phyloP scores from a whole-genome alignment of 2,113 vertebrate genomes.

The Urocolius indicus region DNA sequence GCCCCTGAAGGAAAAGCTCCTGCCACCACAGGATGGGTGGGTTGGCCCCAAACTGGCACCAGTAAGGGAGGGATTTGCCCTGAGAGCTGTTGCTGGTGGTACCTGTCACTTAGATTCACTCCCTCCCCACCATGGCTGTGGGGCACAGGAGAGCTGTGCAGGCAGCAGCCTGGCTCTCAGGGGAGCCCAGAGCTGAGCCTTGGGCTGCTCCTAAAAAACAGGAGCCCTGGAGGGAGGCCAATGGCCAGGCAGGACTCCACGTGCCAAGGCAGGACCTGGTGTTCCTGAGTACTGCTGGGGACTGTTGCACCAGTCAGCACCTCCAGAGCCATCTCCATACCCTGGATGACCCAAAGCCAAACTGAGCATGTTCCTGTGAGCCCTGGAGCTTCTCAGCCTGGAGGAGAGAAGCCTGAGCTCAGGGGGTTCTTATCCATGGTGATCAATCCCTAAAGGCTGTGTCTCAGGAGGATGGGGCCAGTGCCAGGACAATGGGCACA shows the following conservation, averaged over 20 bases:
- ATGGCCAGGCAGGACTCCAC: accelerated
- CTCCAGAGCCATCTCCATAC: not conserved
- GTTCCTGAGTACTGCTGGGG: not conserved
- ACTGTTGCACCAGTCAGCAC: accelerated
- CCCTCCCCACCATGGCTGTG: not conserved
- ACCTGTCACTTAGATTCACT: not conserved
- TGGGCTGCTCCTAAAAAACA: accelerated
- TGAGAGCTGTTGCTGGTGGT: not conserved
- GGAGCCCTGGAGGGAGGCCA: not conserved
- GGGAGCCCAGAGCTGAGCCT: accelerated
- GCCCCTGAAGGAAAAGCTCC: not conserved
- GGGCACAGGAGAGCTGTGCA: accelerated
- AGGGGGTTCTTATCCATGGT: too few species aligned
- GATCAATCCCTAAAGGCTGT: too few species aligned
- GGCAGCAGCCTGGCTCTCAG: accelerated
- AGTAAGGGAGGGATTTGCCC: accelerated
- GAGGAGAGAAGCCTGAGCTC: too few species aligned
- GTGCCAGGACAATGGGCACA: too few species aligned
- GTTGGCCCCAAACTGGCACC: not conserved
- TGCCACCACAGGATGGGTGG: accelerated
- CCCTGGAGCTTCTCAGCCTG: too few species aligned
- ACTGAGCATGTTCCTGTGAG: not conserved
- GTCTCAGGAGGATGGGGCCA: too few species aligned
- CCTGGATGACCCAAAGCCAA: accelerated
- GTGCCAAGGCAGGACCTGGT: accelerated